A percentile compares a stretch with the other conserved stretches of the same genome.
phyloP scores from a whole-genome alignment of 1,140 invertebrate species.

The Pteromalus puparum region DNA sequence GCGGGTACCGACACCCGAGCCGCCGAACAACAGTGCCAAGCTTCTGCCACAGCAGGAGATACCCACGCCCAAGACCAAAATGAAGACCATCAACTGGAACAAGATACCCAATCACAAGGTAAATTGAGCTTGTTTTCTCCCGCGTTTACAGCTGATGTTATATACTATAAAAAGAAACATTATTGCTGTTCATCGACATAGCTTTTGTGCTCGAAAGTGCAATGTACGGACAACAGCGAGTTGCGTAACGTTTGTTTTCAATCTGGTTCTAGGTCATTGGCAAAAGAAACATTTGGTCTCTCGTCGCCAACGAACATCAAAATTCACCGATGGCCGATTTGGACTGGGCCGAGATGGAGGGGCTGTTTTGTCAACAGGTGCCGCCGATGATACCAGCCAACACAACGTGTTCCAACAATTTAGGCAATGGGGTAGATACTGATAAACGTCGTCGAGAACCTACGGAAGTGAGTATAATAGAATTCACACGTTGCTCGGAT shows the following conservation, averaged over 20 bases:
- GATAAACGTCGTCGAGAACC: slow-evolving; percentile 82
- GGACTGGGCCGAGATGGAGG: slow-evolving; percentile 95
- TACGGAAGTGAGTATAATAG: slow-evolving; percentile 74
- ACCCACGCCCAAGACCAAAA: slow-evolving; percentile 92
- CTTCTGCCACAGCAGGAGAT: slow-evolving; percentile 90
- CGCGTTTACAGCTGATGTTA: neutral
- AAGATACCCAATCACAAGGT: slow-evolving; percentile 93
- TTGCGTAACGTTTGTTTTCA: slow-evolving; percentile 20
- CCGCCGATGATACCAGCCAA: slow-evolving; percentile 76
- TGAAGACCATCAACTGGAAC: slow-evolving; percentile 97
- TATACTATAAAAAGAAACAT: too few species aligned
- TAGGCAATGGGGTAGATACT: slow-evolving; percentile 72
- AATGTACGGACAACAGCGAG: too few species aligned
- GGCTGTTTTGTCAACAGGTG: slow-evolving; percentile 91
- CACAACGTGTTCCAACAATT: slow-evolving; percentile 75
- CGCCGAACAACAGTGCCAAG: slow-evolving; percentile 69
- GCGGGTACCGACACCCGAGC: slow-evolving; percentile 67
- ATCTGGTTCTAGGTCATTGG: slow-evolving; percentile 80
- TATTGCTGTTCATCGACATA: too few species aligned
- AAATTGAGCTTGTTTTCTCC: neutral
- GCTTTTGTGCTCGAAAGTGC: too few species aligned
- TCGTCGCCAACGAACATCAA: slow-evolving; percentile 90
- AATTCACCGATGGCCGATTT: slow-evolving; percentile 86
- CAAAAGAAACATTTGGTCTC: slow-evolving; percentile 94
- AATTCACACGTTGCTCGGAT: neutral